Evolutionary conservation across 2,888 invertebrate species (phyloP).

Genomic region (Tetragonula carbonaria): DNA sequence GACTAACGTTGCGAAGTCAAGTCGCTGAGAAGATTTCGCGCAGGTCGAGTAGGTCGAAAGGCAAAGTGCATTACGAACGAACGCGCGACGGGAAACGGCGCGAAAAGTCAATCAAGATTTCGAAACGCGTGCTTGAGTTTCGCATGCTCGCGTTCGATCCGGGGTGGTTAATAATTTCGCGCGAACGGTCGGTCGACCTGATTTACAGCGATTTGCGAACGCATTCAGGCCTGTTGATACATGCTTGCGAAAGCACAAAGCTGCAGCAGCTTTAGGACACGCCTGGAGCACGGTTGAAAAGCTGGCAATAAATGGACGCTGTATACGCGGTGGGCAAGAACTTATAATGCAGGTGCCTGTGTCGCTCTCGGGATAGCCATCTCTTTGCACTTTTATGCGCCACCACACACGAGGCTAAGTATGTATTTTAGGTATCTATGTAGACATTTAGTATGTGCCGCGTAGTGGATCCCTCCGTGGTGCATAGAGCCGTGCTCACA

Average conservation of each 20-base stretch:
- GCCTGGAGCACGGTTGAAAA: constrained; percentile 75
- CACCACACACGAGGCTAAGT: constrained; percentile 68
- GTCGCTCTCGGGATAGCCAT: constrained; percentile 80
- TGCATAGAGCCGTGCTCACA: constrained; percentile 38
- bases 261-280: constrained; percentile 74
- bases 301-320: constrained; percentile 79
- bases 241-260: constrained; percentile 76
- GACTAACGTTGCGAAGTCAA: background rate
- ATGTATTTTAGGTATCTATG: constrained; percentile 75
- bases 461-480: constrained; percentile 56
- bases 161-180: constrained; percentile 51
- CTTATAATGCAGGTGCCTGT: constrained; percentile 78
- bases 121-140: background rate
- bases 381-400: constrained; percentile 83
- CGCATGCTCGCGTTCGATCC: constrained; percentile 22
- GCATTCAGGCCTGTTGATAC: constrained; percentile 71
- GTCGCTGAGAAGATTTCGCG: background rate
- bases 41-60: background rate
- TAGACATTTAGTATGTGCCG: constrained; percentile 72
- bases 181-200: constrained; percentile 56
- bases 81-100: background rate
- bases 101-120: constrained; percentile 9
- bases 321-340: constrained; percentile 72
- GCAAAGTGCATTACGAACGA: constrained; percentile 1
- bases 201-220: constrained; percentile 61